Evolutionary conservation across 1,140 invertebrate species (phyloP), one percentile per base, ranked within the genome.

Genomic region (Aphelinus certus): DNA sequence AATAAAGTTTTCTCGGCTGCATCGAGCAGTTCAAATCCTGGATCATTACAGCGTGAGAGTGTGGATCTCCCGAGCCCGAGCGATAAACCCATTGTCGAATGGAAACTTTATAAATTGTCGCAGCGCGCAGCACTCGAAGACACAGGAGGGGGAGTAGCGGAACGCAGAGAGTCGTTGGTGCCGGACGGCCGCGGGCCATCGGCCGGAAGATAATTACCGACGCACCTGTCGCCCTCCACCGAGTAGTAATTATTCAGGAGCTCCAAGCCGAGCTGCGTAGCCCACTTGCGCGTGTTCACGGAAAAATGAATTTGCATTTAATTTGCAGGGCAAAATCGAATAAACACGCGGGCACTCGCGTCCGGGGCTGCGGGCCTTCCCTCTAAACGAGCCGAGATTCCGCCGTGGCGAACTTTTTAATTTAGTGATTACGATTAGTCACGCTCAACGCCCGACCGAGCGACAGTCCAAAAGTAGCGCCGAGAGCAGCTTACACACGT

Each of bases 281-380:
- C 67, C 61, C 43, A 9, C 10, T 9, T 9, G 3, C 10, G 3
- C 6, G 9, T 42, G 7, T 46, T 3, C 3, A 71, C 51, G 1
- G 47, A 73, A 73, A 73, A 73, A 66, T 73, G 55, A 47, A 73
- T 73, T 73, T 73, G 56, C 71, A 73, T 73, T 65, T 73, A 66
- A 73, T 73, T 73, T 65, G 10, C 7, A 46, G 45, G 5, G 10
- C 7, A 56, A 57, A 9, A 49, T 66, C 63, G 47, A 51, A 56
- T 58, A 66, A 66, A 66, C 71, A 73, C 56, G 46, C 47, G 26
- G 42, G 63, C 55, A 48, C 62, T 6, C 42, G 69, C 57, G 70
- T 43, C 26, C 26, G 26, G 26, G 26, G 26, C 26, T 26, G 26
- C 26, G 26, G 26, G 26, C 26, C 26, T 26, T 26, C 26, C 26